Conservation (phyloP, 2,888 invertebrate genomes). For the Fabriciana adippe region DNA sequence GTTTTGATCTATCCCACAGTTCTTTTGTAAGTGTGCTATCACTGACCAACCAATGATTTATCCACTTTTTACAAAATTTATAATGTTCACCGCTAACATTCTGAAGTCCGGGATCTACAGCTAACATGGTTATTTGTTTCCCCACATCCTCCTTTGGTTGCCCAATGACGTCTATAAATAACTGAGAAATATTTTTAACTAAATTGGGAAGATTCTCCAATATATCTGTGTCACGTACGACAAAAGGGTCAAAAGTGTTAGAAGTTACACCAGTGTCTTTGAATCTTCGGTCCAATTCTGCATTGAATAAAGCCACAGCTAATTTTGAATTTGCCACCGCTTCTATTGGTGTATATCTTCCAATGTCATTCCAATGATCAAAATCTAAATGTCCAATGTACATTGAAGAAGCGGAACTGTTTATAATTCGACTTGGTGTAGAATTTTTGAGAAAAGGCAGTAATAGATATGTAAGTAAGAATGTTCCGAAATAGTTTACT, state of each 20-base stretch:
- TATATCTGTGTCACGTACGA: slow-evolving; percentile 64
- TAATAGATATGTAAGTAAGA: slow-evolving; percentile 87
- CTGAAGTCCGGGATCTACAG: slow-evolving; percentile 56
- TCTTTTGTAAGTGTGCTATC: slow-evolving; percentile 52
- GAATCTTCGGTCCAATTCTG: slow-evolving; percentile 80
- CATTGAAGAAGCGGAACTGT: slow-evolving; percentile 84
- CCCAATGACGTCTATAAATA: slow-evolving; percentile 59
- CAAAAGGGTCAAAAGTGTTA: slow-evolving; percentile 83
- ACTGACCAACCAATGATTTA: slow-evolving; percentile 60
- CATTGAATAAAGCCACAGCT: slow-evolving; percentile 84
- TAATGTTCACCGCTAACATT: slow-evolving; percentile 60
- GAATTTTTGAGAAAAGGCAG: slow-evolving; percentile 76
- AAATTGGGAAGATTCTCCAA: slow-evolving; percentile 53
- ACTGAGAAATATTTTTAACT: slow-evolving; percentile 48
- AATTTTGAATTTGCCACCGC: slow-evolving; percentile 78
- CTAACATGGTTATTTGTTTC: slow-evolving; percentile 59
- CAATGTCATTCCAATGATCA: slow-evolving; percentile 65
- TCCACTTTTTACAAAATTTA: slow-evolving; percentile 62
- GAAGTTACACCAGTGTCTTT: slow-evolving; percentile 83
- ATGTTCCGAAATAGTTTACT: slow-evolving; percentile 87
- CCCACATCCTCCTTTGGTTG: slow-evolving; percentile 65
- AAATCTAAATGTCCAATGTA: slow-evolving; percentile 68
- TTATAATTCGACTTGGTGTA: slow-evolving; percentile 83
- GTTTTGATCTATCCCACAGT: slow-evolving; percentile 65
- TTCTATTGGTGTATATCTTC: slow-evolving; percentile 54